Conservation (phyloP, 2,113 vertebrate genomes). For the Psephotus haematonotus region DNA sequence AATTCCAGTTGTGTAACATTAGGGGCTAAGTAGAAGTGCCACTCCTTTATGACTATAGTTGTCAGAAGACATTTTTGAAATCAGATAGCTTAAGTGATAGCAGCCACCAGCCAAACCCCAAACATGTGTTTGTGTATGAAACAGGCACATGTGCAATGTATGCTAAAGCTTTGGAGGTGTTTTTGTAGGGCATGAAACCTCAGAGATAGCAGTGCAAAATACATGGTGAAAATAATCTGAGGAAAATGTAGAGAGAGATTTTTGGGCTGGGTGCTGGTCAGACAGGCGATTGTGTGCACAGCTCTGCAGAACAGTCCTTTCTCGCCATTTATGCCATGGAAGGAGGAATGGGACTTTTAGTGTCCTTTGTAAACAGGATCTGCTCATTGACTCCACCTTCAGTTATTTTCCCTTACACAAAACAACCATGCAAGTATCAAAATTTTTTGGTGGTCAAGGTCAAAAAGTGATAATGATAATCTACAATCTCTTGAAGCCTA, state of each 20-base stretch:
- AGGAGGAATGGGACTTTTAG: neutral
- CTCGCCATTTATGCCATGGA: neutral
- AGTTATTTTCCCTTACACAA: neutral
- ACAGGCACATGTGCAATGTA: neutral
- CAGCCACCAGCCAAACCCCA: neutral
- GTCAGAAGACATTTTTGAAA: slow-evolving; percentile 13
- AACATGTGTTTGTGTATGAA: neutral
- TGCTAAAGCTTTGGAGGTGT: neutral
- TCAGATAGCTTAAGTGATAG: neutral
- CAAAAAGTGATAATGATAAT: neutral
- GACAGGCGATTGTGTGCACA: neutral
- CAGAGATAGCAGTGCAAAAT: neutral
- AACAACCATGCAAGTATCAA: neutral
- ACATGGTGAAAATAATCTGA: neutral
- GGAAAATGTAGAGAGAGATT: neutral
- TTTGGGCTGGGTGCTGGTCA: neutral
- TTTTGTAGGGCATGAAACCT: neutral
- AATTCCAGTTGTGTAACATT: neutral
- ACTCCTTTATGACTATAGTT: neutral
- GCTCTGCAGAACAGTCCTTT: neutral
- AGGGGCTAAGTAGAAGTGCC: neutral
- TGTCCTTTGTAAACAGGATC: neutral
- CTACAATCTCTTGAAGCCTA: neutral
- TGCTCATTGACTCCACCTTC: neutral
- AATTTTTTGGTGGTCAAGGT: neutral